These are phyloP conservation scores for Raphicerus campestris DNA, from an alignment of 2,113 vertebrate species.

Conservation along the genomic window DNA sequence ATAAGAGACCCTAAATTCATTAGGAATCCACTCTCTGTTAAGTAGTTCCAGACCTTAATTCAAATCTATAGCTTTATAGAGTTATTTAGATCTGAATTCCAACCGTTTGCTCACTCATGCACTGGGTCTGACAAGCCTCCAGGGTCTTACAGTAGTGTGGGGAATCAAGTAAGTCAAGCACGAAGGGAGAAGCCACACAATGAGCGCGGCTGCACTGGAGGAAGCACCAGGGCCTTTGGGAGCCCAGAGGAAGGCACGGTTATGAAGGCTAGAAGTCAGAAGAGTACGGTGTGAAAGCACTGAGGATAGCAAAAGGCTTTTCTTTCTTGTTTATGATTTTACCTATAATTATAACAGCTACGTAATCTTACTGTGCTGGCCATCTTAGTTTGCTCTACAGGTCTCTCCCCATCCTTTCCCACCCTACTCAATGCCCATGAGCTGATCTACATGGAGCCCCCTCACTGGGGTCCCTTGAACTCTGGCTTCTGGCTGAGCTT, in stretches of 20 bases:
- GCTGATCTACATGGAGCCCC: neutral
- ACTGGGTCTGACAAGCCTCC: neutral
- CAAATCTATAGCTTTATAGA: neutral
- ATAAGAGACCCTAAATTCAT: neutral
- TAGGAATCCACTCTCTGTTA: neutral
- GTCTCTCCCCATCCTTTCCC: neutral
- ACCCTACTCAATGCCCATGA: neutral
- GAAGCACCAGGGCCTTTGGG: neutral
- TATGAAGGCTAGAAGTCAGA: neutral
- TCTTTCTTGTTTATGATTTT: neutral
- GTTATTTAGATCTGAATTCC: neutral
- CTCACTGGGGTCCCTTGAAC: neutral
- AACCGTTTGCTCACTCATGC: fast-evolving
- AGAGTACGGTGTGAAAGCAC: neutral
- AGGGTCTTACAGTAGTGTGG: neutral
- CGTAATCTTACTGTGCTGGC: neutral
- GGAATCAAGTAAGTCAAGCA: neutral
- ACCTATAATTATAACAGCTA: neutral
- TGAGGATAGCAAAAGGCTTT: neutral
- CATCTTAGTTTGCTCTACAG: neutral
- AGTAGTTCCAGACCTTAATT: neutral
- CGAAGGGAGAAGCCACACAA: neutral
- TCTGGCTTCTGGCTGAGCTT: neutral
- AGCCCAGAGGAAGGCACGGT: neutral
- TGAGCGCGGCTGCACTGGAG: fast-evolving